Evolutionary conservation across 2,888 invertebrate species (phyloP).

Genomic region (Incurvaria masculella): DNA sequence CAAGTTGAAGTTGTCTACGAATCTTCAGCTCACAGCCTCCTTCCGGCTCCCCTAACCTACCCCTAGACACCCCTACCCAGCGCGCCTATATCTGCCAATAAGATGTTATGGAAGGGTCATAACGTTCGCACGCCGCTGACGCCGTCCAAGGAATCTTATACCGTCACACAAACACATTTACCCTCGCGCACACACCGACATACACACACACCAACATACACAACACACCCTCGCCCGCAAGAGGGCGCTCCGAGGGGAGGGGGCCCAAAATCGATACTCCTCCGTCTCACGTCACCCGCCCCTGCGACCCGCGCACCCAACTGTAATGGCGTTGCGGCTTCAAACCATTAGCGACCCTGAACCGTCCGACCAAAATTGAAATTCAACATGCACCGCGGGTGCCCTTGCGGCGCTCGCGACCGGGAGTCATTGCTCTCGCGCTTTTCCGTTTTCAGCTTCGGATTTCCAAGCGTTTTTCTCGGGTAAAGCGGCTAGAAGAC

Average conservation of each 20-base stretch:
- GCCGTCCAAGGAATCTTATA: neutral
- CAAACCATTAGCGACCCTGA: conserved; percentile 43
- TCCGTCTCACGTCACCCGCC: conserved; percentile 40
- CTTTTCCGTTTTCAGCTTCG: conserved; percentile 24
- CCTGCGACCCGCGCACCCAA: conserved; percentile 32
- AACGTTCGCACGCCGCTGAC: neutral
- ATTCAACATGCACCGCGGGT: conserved; percentile 28
- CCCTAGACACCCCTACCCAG: neutral
- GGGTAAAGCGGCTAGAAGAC: neutral
- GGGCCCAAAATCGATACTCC: conserved; percentile 51
- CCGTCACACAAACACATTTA: neutral
- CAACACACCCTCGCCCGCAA: conserved; percentile 47
- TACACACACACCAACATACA: conserved; percentile 49
- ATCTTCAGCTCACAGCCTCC: no score
- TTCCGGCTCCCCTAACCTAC: neutral
- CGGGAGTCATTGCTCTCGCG: conserved; percentile 22
- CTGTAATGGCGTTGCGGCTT: conserved; percentile 53
- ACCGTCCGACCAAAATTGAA: conserved; percentile 40
- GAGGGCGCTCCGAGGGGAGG: conserved; percentile 49
- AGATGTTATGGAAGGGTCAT: neutral
- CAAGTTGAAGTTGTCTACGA: no score
- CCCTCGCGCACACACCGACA: conserved; percentile 21
- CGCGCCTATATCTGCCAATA: neutral
- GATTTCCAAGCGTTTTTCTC: conserved; percentile 6
- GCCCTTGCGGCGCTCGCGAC: conserved; percentile 18